phyloP scores from a whole-genome alignment of 2,113 vertebrate genomes.

The Pelmatolapia mariae region DNA sequence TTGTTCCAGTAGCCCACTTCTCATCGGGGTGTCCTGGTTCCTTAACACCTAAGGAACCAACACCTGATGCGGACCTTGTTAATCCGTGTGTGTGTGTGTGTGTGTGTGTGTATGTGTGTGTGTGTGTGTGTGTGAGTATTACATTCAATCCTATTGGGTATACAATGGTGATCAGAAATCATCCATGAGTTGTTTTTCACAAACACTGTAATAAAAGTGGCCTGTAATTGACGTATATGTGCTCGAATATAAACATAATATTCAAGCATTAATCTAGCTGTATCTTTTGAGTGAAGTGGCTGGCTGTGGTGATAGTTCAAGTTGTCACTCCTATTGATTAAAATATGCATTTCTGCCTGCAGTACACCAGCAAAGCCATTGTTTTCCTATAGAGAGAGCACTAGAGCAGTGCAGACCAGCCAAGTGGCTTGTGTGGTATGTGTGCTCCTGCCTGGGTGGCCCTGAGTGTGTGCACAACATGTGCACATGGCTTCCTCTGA shows the following conservation, averaged over 20 bases:
- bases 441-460: background rate
- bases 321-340: background rate
- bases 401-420: background rate
- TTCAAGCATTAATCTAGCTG: background rate
- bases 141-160: background rate
- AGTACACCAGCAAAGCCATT: conserved; percentile 1
- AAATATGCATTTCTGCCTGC: conserved; percentile 9
- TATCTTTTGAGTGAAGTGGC: background rate
- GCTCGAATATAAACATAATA: background rate
- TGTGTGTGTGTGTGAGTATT: background rate
- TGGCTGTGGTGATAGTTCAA: background rate
- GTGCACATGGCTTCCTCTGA: conserved; percentile 22
- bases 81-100: too few relatives aligned
- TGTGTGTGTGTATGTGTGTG: too few relatives aligned
- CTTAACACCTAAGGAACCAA: background rate
- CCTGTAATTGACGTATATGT: background rate
- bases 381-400: conserved; percentile 21
- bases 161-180: background rate
- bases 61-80: background rate
- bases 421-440: background rate
- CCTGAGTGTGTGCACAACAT: conserved; percentile 9
- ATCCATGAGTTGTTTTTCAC: background rate
- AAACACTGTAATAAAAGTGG: background rate
- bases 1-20: background rate
- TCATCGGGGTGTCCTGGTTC: background rate